Base-by-base conservation (phyloP, 2,113 vertebrate genomes). In the Aegotheles bennettii region DNA sequence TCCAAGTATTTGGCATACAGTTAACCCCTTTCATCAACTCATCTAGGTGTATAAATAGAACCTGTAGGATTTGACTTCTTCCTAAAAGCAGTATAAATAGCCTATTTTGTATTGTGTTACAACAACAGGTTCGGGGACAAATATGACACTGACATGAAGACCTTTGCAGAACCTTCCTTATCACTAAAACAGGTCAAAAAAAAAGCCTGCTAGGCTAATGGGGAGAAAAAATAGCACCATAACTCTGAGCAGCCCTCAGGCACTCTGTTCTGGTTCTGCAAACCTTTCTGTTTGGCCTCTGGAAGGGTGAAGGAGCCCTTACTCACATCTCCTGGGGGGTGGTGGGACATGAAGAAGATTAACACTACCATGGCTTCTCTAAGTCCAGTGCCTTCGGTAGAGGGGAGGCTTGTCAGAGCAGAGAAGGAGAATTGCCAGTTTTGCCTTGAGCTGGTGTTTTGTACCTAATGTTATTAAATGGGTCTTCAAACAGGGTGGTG, bases 221-320 rank as follows among this genome's bases (percentile, higher is more conserved):
- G 21, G 40, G 11, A 3, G 42, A 84, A 93, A 84, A 76, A 36
- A 50, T 8, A 89, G 11, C 23, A 40, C 18, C 26, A 28, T 69
- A 48, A 38, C 47, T 35, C 70, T 0, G 3, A 94, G 68, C 35
- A 79, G 63, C 47, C 74, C 33, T 68, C 63, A 78, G 79, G n/a
- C 53, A 50, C 80, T 73, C 45, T 80, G 67, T 56, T 89, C 40
- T 2, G 13, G 71, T 38, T 93, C 60, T 81, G 64, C 61, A 90
- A 95, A 45, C 70, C 63, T 85, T 98, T 92, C 75, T 89, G 23
- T 79, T 88, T 90, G 91, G 81, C 74, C 87, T 93, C 78, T 93
- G 57, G 67, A 95, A 93, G 69, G 82, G 68, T 79, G 59, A 84
- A 90, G 85, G 71, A 97, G 92, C 7, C 42, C 13, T 93, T 95